Conservation (phyloP, 2,888 invertebrate genomes). For the Tinea semifulvella region DNA sequence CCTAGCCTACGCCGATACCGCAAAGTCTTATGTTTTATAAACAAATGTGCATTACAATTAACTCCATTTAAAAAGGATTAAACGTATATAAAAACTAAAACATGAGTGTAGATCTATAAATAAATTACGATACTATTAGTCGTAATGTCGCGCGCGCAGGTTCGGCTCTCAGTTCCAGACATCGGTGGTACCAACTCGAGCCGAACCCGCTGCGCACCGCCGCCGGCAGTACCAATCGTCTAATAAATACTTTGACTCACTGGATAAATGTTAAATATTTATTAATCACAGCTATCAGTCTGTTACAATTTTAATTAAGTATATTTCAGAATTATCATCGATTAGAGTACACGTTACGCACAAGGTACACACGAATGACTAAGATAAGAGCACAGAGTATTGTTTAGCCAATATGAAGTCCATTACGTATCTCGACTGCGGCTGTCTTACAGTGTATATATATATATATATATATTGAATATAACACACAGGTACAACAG, state of each 20-base stretch:
- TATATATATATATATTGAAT: conserved; percentile 55
- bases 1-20: background rate
- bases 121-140: background rate
- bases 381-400: conserved; percentile 61
- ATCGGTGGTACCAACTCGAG: conserved; percentile 51
- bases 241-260: conserved; percentile 65
- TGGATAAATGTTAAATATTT: conserved; percentile 66
- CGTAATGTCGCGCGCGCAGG: too few relatives aligned
- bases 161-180: conserved; percentile 52
- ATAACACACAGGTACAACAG: conserved; percentile 65
- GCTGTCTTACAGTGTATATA: conserved; percentile 52
- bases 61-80: background rate
- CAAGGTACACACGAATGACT: conserved; percentile 64
- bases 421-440: conserved; percentile 21
- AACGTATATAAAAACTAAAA: background rate
- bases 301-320: conserved; percentile 68
- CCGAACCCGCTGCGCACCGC: conserved; percentile 31
- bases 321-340: conserved; percentile 64
- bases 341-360: conserved; percentile 41
- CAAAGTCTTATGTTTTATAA: conserved; percentile 5
- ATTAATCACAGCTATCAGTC: conserved; percentile 68
- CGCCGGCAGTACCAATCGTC: conserved; percentile 60
- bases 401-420: conserved; percentile 26
- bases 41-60: background rate
- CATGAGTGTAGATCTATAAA: background rate